These are phyloP conservation scores for Romanogobio albipinnatus DNA, from an alignment of 2,113 vertebrate genomes.

Conservation along the genomic window DNA sequence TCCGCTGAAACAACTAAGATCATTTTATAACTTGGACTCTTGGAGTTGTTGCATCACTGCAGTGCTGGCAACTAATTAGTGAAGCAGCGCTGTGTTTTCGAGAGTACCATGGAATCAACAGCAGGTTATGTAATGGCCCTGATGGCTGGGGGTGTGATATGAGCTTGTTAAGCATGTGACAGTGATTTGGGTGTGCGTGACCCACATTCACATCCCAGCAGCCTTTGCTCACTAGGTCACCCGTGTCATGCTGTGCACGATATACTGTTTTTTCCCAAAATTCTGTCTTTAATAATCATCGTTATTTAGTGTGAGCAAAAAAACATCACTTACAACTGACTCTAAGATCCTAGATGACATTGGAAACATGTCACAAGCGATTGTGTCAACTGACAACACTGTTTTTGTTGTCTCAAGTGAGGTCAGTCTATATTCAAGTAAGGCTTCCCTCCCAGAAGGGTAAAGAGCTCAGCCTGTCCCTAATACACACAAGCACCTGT, in stretches of 20 bases:
- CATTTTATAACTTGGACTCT: slow-evolving; percentile 49
- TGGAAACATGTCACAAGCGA: slow-evolving; percentile 29
- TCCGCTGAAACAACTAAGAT: slow-evolving; percentile 22
- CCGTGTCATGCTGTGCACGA: slow-evolving; percentile 10
- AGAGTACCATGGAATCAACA: slow-evolving; percentile 70
- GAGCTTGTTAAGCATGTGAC: slow-evolving; percentile 77
- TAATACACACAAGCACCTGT: slow-evolving; percentile 29
- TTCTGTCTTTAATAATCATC: background rate
- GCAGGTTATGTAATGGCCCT: slow-evolving; percentile 73
- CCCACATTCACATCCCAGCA: slow-evolving; percentile 67
- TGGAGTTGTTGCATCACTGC: slow-evolving; percentile 48
- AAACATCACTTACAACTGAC: background rate
- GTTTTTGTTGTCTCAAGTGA: slow-evolving; percentile 37
- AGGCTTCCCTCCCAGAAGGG: slow-evolving; percentile 18
- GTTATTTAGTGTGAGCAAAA: background rate
- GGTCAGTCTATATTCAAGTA: slow-evolving; percentile 37
- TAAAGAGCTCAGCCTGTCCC: slow-evolving; percentile 4
- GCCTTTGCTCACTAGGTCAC: slow-evolving; percentile 47
- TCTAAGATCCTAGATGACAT: slow-evolving; percentile 20
- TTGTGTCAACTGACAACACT: slow-evolving; percentile 39
- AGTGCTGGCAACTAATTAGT: slow-evolving; percentile 47
- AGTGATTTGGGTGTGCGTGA: slow-evolving; percentile 70
- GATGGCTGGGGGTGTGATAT: slow-evolving; percentile 75
- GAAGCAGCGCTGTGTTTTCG: slow-evolving; percentile 57
- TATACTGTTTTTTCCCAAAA: background rate